phyloP scores from a whole-genome alignment of 2,888 invertebrate genomes.

The Megastigmus dorsalis region DNA sequence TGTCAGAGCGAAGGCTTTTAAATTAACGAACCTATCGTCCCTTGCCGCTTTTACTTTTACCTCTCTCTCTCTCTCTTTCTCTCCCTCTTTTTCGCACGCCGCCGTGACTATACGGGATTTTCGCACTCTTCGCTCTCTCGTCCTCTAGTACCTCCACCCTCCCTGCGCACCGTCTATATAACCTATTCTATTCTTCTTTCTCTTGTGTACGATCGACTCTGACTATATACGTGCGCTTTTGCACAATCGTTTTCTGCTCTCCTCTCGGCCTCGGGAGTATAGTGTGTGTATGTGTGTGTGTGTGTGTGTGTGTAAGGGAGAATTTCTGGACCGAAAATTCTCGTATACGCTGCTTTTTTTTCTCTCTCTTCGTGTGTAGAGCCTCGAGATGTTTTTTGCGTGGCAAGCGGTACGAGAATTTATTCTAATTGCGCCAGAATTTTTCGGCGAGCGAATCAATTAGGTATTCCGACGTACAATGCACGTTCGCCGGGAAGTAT shows the following conservation, averaged over 20 bases:
- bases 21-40: constrained; percentile 56
- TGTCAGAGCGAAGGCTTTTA: constrained; percentile 58
- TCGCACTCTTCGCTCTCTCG: not conserved
- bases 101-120: no score
- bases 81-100: not conserved
- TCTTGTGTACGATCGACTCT: constrained; percentile 18
- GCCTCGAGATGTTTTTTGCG: no score
- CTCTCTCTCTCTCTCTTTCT: not conserved
- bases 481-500: no score
- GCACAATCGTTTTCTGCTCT: constrained; percentile 13
- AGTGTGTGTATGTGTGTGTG: not conserved
- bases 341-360: not conserved
- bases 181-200: constrained; percentile 14
- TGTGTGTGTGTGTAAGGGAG: not conserved
- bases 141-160: not conserved
- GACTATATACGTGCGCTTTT: no score
- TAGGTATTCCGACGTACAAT: no score
- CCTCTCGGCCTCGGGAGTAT: no score
- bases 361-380: no score
- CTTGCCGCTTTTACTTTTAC: constrained; percentile 35
- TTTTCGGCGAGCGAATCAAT: no score
- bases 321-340: not conserved
- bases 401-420: no score
- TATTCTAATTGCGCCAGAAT: no score
- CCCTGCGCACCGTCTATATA: not conserved